A percentile compares a stretch with the other conserved stretches of the same genome.
phyloP scores from a whole-genome alignment of 2,888 invertebrate genomes.

The Euproctis similis region DNA sequence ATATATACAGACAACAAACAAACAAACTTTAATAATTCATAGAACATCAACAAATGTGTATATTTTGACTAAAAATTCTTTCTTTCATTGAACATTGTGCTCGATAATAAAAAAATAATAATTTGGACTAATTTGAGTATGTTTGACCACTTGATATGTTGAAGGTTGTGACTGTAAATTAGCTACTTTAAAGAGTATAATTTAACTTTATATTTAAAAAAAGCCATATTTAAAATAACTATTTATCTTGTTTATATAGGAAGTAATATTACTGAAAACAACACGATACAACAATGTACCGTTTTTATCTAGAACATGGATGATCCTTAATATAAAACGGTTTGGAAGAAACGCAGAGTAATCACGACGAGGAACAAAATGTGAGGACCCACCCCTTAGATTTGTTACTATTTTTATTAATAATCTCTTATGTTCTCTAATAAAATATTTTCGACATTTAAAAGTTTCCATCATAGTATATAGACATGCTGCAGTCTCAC shows the following conservation, averaged over 20 bases:
- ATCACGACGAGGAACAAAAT: conserved; percentile 13
- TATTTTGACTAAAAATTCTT: conserved; percentile 19
- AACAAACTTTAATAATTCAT: conserved; percentile 12
- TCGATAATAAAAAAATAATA: conserved; percentile 28
- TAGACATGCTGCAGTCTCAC: conserved; percentile 8
- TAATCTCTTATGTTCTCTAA: no score
- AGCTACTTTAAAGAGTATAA: no score
- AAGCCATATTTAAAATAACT: no score
- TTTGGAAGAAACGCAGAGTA: conserved; percentile 32
- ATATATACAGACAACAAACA: conserved; percentile 59
- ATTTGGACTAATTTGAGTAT: conserved; percentile 50
- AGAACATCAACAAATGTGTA: conserved; percentile 21
- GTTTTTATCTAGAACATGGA: conserved; percentile 36
- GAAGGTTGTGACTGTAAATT: no score
- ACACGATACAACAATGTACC: no score
- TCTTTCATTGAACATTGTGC: conserved; percentile 12
- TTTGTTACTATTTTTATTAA: no score
- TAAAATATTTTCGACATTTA: not conserved
- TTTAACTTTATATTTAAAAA: no score
- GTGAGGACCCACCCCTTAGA: no score
- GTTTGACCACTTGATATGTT: no score
- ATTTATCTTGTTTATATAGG: no score
- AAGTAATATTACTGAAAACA: no score
- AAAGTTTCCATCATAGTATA: conserved; percentile 1
- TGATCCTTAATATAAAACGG: conserved; percentile 70